Base-by-base conservation (phyloP, 1,140 invertebrate genomes). In the Dinothrombium tinctorium region DNA sequence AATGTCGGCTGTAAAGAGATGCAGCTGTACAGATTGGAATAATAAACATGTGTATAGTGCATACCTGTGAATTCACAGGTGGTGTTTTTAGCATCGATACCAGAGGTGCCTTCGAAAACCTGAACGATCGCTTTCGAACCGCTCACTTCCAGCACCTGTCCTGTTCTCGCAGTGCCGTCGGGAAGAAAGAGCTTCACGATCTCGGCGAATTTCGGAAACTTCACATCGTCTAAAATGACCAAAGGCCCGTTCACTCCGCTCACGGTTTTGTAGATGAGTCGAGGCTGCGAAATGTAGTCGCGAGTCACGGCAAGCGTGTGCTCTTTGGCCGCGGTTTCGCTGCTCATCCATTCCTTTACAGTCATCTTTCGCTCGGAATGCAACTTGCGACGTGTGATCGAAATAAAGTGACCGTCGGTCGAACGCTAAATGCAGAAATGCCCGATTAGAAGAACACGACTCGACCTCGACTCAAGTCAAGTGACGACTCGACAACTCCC, bases 31-130 rank as follows among this genome's bases (percentile, higher is more conserved):
- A 17, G 17, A 35, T 32, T 32, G 4, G 5, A 32, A 7, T 32
- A 28, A 28, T 28, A 28, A 28, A 28, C 7, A n/a, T n/a, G 7
- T 2, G 3, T 33, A 4, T 33, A 33, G 3, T 33, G 22, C 23
- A 14, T 37, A 46, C 45, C 45, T 38, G 89, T 94, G 59, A 96
- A 96, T 64, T 95, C 89, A 59, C 87, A 92, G 28, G 83, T 69
- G 38, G 89, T 96, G 64, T 94, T 78, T 61, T 92, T 95, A 20
- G 87, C 89, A 66, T 96, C 90, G 58, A 96, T 92, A 45, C 89
- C 89, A 3, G 86, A 87, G 20, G 89, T 96, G 22, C 89, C 89
- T 59, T 96, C 90, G 59, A 96, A 96, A 33, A 96, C 89, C 66
- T 77, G 74, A 21, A 96, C 89, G 42, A 96, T 84, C 54, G 89